phyloP scores from a whole-genome alignment of 2,888 invertebrate genomes.

The Sclerodermus sp. region DNA sequence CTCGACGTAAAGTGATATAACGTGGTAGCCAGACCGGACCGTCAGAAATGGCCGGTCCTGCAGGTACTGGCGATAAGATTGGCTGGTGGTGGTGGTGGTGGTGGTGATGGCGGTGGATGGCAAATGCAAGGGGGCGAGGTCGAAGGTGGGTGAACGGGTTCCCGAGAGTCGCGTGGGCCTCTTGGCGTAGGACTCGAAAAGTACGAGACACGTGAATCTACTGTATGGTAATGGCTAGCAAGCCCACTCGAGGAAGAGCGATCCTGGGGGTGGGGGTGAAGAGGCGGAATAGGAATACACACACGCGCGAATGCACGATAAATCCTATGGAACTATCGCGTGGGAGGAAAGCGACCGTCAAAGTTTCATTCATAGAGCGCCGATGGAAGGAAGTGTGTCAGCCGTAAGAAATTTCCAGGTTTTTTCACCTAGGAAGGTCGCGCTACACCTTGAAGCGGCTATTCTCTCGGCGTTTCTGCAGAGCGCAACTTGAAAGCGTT shows the following conservation, averaged over 20 bases:
- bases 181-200: slow-evolving; percentile 30
- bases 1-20: too few species aligned
- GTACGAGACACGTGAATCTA: slow-evolving; percentile 25
- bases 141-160: slow-evolving; percentile 56
- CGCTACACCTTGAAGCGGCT: too few species aligned
- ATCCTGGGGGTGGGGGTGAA: too few species aligned
- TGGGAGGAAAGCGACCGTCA: not conserved
- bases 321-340: not conserved
- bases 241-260: too few species aligned
- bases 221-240: slow-evolving; percentile 14
- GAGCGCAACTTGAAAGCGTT: too few species aligned
- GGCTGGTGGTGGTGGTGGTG: slow-evolving; percentile 30
- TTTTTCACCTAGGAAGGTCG: not conserved
- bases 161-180: slow-evolving; percentile 45
- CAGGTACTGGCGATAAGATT: slow-evolving; percentile 11
- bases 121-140: slow-evolving; percentile 47
- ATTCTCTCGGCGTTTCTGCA: too few species aligned
- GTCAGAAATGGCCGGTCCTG: slow-evolving; percentile 19
- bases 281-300: too few species aligned
- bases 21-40: slow-evolving; percentile 19
- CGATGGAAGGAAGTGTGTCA: not conserved
- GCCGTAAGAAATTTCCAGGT: not conserved
- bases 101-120: slow-evolving; percentile 25
- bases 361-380: slow-evolving; percentile 2
- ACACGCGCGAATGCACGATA: not conserved